Evolutionary conservation across 2,888 invertebrate genomes (phyloP).

Genomic region (Caenorhabditis plicata): DNA sequence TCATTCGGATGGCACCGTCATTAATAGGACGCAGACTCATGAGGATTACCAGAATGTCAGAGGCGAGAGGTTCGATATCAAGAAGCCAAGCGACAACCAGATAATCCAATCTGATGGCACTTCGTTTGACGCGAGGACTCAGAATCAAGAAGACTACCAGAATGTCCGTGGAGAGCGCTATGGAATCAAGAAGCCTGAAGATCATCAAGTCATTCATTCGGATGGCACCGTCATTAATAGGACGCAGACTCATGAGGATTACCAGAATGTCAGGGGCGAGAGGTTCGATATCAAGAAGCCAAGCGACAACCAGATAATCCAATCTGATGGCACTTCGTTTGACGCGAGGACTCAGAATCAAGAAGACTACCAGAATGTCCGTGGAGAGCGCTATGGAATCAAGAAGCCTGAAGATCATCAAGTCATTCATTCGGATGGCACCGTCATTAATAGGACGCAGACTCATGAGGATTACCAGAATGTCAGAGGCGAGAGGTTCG

Average conservation of each 20-base stretch:
- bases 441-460: neutral
- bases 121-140: neutral
- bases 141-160: constrained; percentile 4
- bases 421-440: neutral
- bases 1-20: neutral
- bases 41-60: constrained; percentile 1
- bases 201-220: neutral
- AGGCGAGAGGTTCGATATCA: neutral
- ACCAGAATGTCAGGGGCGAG: neutral
- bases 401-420: neutral
- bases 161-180: constrained; percentile 1
- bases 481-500: neutral
- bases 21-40: neutral
- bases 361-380: constrained; percentile 1
- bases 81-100: neutral
- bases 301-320: neutral
- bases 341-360: constrained; percentile 1
- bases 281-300: neutral
- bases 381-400: neutral
- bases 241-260: constrained; percentile 5
- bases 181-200: neutral
- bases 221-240: neutral
- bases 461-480: constrained; percentile 1
- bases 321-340: neutral
- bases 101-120: neutral